Evolutionary conservation across 2,888 invertebrate species (phyloP).

Genomic region (Cryptophagus acutangulus): DNA sequence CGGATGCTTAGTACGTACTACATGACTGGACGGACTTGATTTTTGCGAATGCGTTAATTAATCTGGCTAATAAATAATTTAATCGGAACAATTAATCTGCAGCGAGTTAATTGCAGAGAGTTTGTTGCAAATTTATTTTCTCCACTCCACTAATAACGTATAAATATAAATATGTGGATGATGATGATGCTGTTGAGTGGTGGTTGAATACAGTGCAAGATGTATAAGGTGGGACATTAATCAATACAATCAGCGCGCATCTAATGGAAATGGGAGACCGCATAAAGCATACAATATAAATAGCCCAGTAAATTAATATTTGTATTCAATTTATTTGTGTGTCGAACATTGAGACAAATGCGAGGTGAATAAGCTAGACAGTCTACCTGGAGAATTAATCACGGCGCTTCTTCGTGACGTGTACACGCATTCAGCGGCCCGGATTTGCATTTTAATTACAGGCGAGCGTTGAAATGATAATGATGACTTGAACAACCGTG

Average conservation of each 20-base stretch:
- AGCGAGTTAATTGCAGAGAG: too few species aligned
- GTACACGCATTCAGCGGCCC: conserved; percentile 49
- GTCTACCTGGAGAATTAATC: conserved; percentile 51
- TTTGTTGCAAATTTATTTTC: too few species aligned
- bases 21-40: too few species aligned
- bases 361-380: conserved; percentile 36
- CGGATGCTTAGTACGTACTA: too few species aligned
- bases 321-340: conserved; percentile 38
- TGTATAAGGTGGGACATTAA: conserved; percentile 15
- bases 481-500: conserved; percentile 51
- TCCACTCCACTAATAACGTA: too few species aligned
- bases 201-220: too few species aligned
- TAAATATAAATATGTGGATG: too few species aligned
- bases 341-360: conserved; percentile 40
- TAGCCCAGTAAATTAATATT: conserved; percentile 36
- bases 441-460: conserved; percentile 54
- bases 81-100: too few species aligned
- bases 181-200: too few species aligned
- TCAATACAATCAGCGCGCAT: conserved; percentile 24
- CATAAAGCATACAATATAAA: conserved; percentile 31
- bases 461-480: conserved; percentile 61
- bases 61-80: too few species aligned
- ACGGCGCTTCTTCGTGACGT: conserved; percentile 49
- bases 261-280: conserved; percentile 29
- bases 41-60: too few species aligned